Evolutionary conservation across 2,113 vertebrate genomes (phyloP).

Genomic region (Glaucidium brasilianum): DNA sequence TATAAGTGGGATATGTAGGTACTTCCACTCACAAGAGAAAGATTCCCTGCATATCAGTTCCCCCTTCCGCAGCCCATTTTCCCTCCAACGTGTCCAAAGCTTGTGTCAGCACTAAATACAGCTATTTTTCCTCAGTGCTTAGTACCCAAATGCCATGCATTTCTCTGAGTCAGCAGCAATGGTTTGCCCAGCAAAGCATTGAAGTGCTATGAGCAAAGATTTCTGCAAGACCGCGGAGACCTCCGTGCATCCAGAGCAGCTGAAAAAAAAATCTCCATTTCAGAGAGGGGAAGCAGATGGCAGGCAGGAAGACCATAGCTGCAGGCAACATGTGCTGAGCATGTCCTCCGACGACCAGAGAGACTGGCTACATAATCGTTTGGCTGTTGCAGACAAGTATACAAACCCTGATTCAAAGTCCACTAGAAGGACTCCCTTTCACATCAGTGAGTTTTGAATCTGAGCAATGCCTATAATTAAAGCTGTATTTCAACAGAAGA

Average conservation of each 20-base stretch:
- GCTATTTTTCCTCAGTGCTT: background rate
- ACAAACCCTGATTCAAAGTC: background rate
- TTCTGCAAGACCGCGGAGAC: rapidly evolving
- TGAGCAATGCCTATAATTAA: background rate
- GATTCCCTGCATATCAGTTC: background rate
- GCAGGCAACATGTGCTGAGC: background rate
- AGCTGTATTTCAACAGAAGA: background rate
- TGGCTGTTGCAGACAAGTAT: background rate
- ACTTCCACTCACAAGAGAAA: background rate
- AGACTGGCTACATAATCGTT: background rate
- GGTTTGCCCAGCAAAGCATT: background rate
- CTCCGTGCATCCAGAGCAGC: background rate
- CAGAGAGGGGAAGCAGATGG: background rate
- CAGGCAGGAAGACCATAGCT: background rate
- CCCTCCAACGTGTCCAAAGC: background rate
- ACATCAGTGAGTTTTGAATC: background rate
- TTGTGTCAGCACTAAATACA: background rate
- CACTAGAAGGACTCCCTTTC: background rate
- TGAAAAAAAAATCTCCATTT: background rate
- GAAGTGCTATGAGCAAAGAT: background rate
- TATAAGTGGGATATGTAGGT: background rate
- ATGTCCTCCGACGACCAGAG: background rate
- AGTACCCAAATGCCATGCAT: background rate
- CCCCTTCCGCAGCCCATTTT: background rate
- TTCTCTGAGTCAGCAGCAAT: background rate